Base-by-base conservation (phyloP, 2,113 vertebrate genomes). In the Brachyistius frenatus region DNA sequence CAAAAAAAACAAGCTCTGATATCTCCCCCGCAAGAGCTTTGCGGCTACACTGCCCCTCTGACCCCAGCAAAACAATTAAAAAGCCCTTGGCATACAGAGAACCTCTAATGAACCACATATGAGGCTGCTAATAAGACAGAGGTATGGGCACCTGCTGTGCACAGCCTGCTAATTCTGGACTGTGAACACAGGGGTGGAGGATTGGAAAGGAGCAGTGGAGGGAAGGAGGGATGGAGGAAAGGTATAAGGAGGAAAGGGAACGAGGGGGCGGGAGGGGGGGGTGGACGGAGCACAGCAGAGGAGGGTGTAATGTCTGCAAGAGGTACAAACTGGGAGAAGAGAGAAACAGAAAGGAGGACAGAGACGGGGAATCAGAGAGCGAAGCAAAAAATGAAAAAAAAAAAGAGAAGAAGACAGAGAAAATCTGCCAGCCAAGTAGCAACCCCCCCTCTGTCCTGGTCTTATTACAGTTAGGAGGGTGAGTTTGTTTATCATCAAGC, bases 61-160 rank as follows among this genome's bases (percentile, higher is more conserved):
- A 93, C 88, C 86, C 69, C 57, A 10, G 78, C 74, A 74, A 85
- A 91, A 91, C 91, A 94, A 93, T 93, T 93, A 92, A 81, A 91
- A 91, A 81, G 61, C 78, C 78, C 67, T 54, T 16, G 66, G 84
- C 84, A 76, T 66, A 86, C 80, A 91, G 77, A 85, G 82, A 76
- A 76, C 62, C 66, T 78, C 79, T 93, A 91, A 93, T 88, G 83
- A 88, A 86, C 81, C 85, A 90, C 91, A 89, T 87, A 84, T 83
- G 88, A 89, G 87, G 68, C 79, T 78, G 86, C 84, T 91, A 92
- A 92, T 89, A 89, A 91, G 84, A 86, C 88, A 86, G 80, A 90
- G 90, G 88, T 89, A 81, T 23, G 7, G 75, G 33, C 81, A 74
- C 81, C 79, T 85, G 82, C 90, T 87, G 90, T 81, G 84, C 64